Base-by-base conservation (phyloP, 2,797 vertebrate genomes). In the Columba guinea region DNA sequence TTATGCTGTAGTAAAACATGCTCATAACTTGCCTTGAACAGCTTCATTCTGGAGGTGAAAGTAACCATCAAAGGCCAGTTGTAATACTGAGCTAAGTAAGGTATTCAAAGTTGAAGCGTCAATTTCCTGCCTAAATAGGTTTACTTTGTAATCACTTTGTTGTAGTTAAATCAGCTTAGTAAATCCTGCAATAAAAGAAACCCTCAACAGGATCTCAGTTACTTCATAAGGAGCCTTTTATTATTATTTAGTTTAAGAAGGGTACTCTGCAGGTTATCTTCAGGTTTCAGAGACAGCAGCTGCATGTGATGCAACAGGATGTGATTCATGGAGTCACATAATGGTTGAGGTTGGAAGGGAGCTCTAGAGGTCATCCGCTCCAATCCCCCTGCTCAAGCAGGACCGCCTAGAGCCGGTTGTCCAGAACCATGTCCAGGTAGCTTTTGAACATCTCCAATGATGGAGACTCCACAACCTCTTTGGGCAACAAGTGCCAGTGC, bases 181-280 rank as follows among this genome's bases (percentile, higher is more conserved):
- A 93, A 96, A 91, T 87, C 67, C 74, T 63, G 27, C 68, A 90
- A 78, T 87, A 76, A 79, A 91, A 79, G 21, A 81, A 89, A 65
- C 32, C 51, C 46, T 83, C 46, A 58, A 35, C 28, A 84, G 24
- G 51, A 56, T 94, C 16, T 81, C 37, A 28, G 51, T 82, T 88
- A 55, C 65, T 84, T 88, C 13, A 19, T 69, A 75, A 64, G 37
- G 81, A 71, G 19, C 56, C 6, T 86, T 90, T 78, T 86, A 32
- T 77, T 73, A 63, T 73, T 93, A 39, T 79, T 90, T 64, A 68
- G 13, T 19, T 74, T 82, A 73, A 34, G 74, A 84, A 70, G 13
- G 14, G 39, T 53, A 39, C 41, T 68, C 37, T 51, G 58, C 62
- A 78, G 48, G 23, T 80, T 84, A 32, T 73, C 41, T 71, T 53